Conservation (phyloP, 2,797 vertebrate species). For the Dallia pectoralis region DNA sequence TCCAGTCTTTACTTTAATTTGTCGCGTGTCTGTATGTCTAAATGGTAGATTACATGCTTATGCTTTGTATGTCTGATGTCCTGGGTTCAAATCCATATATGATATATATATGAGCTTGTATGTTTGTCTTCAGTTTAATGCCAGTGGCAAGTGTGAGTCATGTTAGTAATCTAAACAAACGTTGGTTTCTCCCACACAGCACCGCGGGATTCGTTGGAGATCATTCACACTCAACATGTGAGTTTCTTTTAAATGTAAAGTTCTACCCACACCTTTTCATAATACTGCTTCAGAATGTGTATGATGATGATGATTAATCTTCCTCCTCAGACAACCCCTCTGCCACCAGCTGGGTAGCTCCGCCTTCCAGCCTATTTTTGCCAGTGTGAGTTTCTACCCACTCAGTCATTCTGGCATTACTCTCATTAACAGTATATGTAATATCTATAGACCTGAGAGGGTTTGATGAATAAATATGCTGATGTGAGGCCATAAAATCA, state of each 20-base stretch:
- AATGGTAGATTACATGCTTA: too few species aligned
- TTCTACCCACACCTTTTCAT: neutral
- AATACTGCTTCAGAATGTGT: neutral
- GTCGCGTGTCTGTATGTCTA: neutral
- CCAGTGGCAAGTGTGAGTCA: neutral
- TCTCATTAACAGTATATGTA: too few species aligned
- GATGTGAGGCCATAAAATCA: neutral
- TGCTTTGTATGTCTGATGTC: neutral
- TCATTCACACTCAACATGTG: neutral
- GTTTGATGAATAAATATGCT: too few species aligned
- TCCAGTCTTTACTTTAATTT: too few species aligned
- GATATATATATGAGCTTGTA: neutral
- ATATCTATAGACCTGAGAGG: too few species aligned
- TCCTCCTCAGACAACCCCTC: slow-evolving; percentile 33
- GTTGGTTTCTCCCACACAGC: slow-evolving; percentile 27
- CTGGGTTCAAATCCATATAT: too few species aligned
- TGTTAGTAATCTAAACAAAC: neutral
- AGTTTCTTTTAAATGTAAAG: slow-evolving; percentile 2
- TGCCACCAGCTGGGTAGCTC: slow-evolving; percentile 1
- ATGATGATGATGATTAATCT: slow-evolving; percentile 8
- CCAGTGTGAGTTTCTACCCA: slow-evolving; percentile 50
- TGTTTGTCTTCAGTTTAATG: neutral
- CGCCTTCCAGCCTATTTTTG: slow-evolving; percentile 18
- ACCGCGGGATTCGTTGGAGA: slow-evolving; percentile 35
- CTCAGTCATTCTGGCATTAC: neutral